Evolutionary conservation across 2,113 vertebrate species (phyloP).

Genomic region (Scophthalmus maximus): DNA sequence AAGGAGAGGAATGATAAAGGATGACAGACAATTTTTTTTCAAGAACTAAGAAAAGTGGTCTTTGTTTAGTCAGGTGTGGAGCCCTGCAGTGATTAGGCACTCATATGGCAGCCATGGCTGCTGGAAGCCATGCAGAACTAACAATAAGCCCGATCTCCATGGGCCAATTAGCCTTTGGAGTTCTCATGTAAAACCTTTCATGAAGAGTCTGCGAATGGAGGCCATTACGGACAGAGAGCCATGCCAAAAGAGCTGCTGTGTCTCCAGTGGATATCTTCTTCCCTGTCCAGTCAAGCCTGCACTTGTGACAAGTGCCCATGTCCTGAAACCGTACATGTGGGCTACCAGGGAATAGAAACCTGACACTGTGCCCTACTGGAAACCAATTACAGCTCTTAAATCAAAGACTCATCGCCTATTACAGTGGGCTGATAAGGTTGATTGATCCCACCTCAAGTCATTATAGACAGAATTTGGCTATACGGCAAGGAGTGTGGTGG

Average conservation of each 20-base stretch:
- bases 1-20: constrained; percentile 46
- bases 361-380: constrained; percentile 64
- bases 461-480: constrained; percentile 57
- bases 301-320: constrained; percentile 76
- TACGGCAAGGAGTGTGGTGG: constrained; percentile 13
- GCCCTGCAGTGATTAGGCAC: constrained; percentile 79
- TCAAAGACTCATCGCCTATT: constrained; percentile 68
- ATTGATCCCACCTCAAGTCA: constrained; percentile 60
- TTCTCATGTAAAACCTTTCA: constrained; percentile 83
- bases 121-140: constrained; percentile 83
- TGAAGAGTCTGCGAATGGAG: constrained; percentile 78
- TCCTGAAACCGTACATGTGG: constrained; percentile 63
- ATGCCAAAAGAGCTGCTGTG: constrained; percentile 64
- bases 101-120: constrained; percentile 76
- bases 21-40: constrained; percentile 40
- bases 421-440: constrained; percentile 56
- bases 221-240: constrained; percentile 74
- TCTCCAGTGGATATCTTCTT: constrained; percentile 75
- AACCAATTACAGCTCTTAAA: constrained; percentile 75
- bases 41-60: constrained; percentile 68
- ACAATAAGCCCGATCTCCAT: constrained; percentile 82
- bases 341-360: constrained; percentile 58
- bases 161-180: constrained; percentile 85
- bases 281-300: constrained; percentile 78
- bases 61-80: constrained; percentile 83